Conservation (phyloP, 2,888 invertebrate genomes). For the Apamea monoglypha region DNA sequence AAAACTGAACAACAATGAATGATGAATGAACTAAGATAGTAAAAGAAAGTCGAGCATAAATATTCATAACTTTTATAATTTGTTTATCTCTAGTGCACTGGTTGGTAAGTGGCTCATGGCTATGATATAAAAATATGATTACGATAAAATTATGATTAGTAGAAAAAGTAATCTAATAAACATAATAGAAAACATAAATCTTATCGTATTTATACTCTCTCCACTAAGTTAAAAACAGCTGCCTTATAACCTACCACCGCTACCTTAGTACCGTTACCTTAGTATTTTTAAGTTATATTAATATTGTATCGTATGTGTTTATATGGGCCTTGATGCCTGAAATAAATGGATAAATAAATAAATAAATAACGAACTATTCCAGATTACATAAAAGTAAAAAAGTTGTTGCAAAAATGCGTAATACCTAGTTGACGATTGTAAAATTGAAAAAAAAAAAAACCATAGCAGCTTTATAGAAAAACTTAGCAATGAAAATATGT, state of each 20-base stretch:
- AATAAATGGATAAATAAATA: too few species aligned
- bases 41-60: conserved; percentile 41
- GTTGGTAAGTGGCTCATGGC: conserved; percentile 40
- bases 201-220: too few species aligned
- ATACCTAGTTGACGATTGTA: neutral
- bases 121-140: conserved; percentile 45
- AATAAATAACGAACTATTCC: too few species aligned
- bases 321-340: too few species aligned
- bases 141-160: conserved; percentile 17
- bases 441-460: neutral
- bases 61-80: conserved; percentile 45
- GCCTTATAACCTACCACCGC: too few species aligned
- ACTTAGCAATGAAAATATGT: neutral
- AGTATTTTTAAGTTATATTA: too few species aligned
- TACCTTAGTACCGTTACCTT: too few species aligned
- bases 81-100: conserved; percentile 50
- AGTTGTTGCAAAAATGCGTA: neutral
- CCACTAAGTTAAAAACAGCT: too few species aligned
- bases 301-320: too few species aligned
- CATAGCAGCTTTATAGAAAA: neutral
- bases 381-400: too few species aligned
- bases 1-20: conserved; percentile 21
- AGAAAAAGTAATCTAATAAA: conserved; percentile 1
- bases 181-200: too few species aligned
- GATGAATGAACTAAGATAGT: conserved; percentile 31